These are phyloP conservation scores for Eospalax fontanierii DNA, from an alignment of 2,797 vertebrate genomes.

Conservation along the genomic window DNA sequence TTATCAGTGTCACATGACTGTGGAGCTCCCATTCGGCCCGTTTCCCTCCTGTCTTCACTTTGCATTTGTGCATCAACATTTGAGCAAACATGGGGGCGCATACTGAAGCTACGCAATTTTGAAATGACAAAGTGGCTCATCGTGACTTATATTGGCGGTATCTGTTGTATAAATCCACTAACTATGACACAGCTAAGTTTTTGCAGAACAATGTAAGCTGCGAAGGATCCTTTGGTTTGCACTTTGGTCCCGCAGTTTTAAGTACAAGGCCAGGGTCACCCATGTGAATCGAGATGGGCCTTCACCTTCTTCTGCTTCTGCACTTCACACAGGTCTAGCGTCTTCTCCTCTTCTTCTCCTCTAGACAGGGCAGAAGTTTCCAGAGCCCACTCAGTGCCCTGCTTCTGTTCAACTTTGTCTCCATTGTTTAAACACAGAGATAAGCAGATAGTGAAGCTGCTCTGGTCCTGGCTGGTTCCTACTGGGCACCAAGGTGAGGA, in stretches of 20 bases:
- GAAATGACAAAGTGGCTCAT: background rate
- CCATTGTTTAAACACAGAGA: background rate
- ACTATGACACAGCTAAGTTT: background rate
- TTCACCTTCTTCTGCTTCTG: background rate
- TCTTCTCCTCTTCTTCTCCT: background rate
- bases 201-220: background rate
- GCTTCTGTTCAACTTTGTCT: too few relatives aligned
- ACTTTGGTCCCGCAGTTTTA: background rate
- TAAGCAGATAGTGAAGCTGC: background rate
- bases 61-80: background rate
- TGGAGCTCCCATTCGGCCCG: background rate
- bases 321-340: background rate
- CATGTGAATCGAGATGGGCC: background rate
- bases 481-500: background rate
- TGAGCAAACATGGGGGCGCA: background rate
- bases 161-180: background rate
- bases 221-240: background rate
- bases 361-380: background rate
- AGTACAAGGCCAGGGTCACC: background rate
- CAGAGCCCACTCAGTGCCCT: background rate
- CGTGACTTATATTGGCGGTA: background rate
- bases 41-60: too few relatives aligned
- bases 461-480: background rate
- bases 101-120: background rate
- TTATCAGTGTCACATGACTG: background rate